Percentiles rank a stretch among this genome's conserved stretches.
Conservation (phyloP, 2,888 invertebrate species). For the Melanotus villosus region DNA sequence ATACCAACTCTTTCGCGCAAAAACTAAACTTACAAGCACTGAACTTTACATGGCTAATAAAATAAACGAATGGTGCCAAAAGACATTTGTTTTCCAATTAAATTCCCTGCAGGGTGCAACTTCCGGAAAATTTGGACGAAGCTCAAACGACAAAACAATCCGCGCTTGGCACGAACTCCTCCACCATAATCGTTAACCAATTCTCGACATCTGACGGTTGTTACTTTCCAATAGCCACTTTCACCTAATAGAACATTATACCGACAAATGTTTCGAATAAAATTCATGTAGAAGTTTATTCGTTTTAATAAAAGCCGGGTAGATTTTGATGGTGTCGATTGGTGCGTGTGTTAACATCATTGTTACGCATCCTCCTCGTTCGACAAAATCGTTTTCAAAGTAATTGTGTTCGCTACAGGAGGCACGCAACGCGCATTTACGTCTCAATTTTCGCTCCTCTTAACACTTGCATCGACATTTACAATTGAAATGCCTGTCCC, state of each 20-base stretch:
- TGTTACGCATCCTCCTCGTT: constrained; percentile 31
- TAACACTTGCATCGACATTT: constrained; percentile 23
- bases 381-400: constrained; percentile 21
- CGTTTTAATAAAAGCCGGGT: constrained; percentile 24
- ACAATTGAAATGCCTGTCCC: constrained; percentile 16
- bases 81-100: constrained; percentile 39
- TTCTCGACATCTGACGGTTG: constrained; percentile 27
- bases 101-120: constrained; percentile 30
- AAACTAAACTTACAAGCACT: background rate
- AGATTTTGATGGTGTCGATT: constrained; percentile 30
- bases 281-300: constrained; percentile 27
- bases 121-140: constrained; percentile 33
- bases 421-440: constrained; percentile 31
- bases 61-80: constrained; percentile 30
- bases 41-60: constrained; percentile 7
- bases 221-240: constrained; percentile 32
- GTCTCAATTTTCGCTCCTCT: constrained; percentile 26
- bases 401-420: constrained; percentile 29
- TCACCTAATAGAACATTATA: constrained; percentile 32
- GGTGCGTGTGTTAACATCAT: constrained; percentile 40
- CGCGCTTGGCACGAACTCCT: constrained; percentile 31
- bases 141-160: constrained; percentile 19
- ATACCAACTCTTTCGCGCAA: background rate
- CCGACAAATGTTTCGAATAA: constrained; percentile 17
- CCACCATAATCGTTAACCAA: constrained; percentile 32